These are phyloP conservation scores for Papilio polyxenes DNA, from an alignment of 1,140 invertebrate species.

Conservation along the genomic window DNA sequence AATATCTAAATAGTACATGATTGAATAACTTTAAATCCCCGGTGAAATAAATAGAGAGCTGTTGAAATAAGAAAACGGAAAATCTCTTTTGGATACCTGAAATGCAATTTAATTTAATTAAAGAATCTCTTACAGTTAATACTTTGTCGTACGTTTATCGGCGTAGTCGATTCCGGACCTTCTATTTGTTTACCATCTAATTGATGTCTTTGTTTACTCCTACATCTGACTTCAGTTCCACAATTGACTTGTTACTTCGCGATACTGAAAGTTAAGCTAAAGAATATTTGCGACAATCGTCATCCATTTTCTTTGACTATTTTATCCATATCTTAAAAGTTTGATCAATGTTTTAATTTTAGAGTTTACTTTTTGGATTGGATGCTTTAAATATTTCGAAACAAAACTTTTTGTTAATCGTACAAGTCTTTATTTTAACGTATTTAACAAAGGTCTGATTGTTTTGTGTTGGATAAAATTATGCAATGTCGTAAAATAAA, in stretches of 20 bases:
- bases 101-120: constrained; percentile 10
- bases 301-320: too few relatives aligned
- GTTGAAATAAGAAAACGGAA: not conserved
- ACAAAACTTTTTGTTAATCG: too few relatives aligned
- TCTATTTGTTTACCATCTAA: not conserved
- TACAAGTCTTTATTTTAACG: too few relatives aligned
- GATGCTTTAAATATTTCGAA: too few relatives aligned
- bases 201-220: constrained; percentile 20
- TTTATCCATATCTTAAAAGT: too few relatives aligned
- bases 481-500: too few relatives aligned
- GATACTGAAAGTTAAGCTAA: not conserved
- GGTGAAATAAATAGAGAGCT: not conserved
- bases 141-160: constrained; percentile 2
- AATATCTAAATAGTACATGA: not conserved
- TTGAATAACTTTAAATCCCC: not conserved
- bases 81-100: not conserved
- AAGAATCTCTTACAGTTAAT: not conserved
- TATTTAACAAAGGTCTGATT: too few relatives aligned
- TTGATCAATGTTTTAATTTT: too few relatives aligned
- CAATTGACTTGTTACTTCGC: not conserved
- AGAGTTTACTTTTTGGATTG: too few relatives aligned
- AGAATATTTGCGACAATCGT: too few relatives aligned
- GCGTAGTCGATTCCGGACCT: not conserved
- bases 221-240: not conserved
- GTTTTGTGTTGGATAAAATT: too few relatives aligned